Evolutionary conservation across 2,888 invertebrate genomes (phyloP).

Genomic region (Periphyllus acericola): DNA sequence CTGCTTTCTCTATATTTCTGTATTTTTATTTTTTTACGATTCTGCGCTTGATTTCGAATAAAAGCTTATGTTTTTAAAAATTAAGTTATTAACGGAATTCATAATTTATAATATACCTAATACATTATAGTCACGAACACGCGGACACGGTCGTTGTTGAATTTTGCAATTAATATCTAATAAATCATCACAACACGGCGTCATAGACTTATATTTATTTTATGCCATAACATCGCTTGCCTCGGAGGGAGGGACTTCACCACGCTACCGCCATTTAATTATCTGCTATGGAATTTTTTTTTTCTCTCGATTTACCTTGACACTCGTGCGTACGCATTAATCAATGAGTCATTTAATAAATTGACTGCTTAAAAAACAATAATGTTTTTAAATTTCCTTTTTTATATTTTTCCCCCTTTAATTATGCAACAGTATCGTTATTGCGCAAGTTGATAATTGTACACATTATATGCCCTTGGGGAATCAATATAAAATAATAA

Average conservation of each 20-base stretch:
- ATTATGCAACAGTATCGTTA: conserved; percentile 15
- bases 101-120: no score
- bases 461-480: not conserved
- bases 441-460: conserved; percentile 4
- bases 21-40: not conserved
- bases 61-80: not conserved
- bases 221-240: no score
- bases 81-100: not conserved
- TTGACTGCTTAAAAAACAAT: not conserved
- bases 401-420: not conserved
- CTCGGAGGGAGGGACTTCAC: no score
- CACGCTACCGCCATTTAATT: no score
- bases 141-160: not conserved
- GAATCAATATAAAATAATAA: conserved; percentile 34
- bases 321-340: not conserved
- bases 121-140: not conserved
- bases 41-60: not conserved
- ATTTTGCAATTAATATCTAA: not conserved
- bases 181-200: not conserved
- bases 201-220: not conserved
- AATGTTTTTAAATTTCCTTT: conserved; percentile 12
- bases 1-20: not conserved
- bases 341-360: not conserved
- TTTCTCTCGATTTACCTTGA: not conserved
- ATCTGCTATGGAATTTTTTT: not conserved